These are phyloP conservation scores for Florisuga fusca DNA, from an alignment of 2,797 vertebrate genomes.

Conservation along the genomic window DNA sequence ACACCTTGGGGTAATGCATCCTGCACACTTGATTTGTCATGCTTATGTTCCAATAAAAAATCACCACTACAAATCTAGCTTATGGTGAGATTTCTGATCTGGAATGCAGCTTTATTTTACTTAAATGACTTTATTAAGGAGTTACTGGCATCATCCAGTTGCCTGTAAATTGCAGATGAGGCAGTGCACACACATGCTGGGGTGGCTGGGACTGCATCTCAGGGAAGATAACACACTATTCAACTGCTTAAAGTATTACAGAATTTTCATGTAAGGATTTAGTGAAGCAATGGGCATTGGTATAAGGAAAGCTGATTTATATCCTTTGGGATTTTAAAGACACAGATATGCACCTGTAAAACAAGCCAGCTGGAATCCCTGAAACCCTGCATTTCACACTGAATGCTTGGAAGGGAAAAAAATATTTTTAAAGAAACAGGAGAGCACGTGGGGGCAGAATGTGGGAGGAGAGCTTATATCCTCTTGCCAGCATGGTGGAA, in stretches of 20 bases:
- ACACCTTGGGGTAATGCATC: neutral
- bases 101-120: slow-evolving; percentile 27
- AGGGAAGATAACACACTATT: neutral
- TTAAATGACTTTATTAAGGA: neutral
- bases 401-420: neutral
- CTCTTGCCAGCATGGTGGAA: neutral
- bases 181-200: neutral
- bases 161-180: neutral
- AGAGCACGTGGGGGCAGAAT: neutral
- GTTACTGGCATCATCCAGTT: neutral
- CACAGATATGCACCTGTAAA: neutral
- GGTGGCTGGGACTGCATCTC: neutral
- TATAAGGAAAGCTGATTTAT: neutral
- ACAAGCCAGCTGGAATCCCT: neutral
- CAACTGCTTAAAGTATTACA: neutral
- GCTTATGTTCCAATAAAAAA: slow-evolving; percentile 2
- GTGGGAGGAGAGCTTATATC: neutral
- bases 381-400: neutral
- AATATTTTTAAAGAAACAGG: neutral
- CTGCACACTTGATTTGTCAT: neutral
- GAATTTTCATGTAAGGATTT: neutral
- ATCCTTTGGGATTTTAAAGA: neutral
- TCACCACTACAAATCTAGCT: neutral
- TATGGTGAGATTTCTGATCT: neutral
- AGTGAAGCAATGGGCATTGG: neutral